A percentile compares a stretch with the other conserved stretches of the same genome.
Evolutionary conservation across 2,797 vertebrate species (phyloP).

Genomic region (Coregonus ussuriensis): DNA sequence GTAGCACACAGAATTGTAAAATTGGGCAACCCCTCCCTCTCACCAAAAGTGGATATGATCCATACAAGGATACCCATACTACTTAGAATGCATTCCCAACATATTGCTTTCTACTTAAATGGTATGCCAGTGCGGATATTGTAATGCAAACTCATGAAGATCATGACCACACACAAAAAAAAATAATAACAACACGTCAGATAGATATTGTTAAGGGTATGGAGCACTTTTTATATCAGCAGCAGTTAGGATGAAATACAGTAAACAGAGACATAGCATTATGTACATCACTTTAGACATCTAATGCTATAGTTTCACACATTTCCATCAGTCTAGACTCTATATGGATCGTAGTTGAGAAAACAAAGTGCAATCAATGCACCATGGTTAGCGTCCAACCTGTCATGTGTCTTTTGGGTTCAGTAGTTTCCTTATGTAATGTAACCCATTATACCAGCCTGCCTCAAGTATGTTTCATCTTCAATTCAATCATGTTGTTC

Average conservation of each 20-base stretch:
- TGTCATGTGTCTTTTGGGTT: not conserved
- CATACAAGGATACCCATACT: no score
- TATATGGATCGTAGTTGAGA: not conserved
- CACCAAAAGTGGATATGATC: no score
- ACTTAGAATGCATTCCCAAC: no score
- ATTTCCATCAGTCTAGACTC: not conserved
- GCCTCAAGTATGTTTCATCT: not conserved
- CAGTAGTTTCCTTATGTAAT: not conserved
- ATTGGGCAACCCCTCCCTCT: no score
- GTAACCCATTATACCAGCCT: not conserved
- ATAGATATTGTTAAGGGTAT: not conserved
- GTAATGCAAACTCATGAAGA: no score
- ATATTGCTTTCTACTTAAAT: no score
- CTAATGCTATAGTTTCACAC: not conserved
- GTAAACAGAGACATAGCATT: not conserved
- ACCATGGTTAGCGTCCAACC: not conserved
- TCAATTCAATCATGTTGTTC: not conserved
- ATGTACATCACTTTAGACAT: not conserved
- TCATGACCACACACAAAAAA: no score
- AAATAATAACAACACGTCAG: no score
- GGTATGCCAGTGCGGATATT: no score
- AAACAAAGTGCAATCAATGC: not conserved
- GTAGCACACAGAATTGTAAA: no score
- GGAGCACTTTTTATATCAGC: slow-evolving; percentile 8
- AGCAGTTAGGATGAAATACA: not conserved